These are phyloP conservation scores for Scaptodrosophila lebanonensis DNA, from an alignment of 1,140 invertebrate species.

Conservation along the genomic window DNA sequence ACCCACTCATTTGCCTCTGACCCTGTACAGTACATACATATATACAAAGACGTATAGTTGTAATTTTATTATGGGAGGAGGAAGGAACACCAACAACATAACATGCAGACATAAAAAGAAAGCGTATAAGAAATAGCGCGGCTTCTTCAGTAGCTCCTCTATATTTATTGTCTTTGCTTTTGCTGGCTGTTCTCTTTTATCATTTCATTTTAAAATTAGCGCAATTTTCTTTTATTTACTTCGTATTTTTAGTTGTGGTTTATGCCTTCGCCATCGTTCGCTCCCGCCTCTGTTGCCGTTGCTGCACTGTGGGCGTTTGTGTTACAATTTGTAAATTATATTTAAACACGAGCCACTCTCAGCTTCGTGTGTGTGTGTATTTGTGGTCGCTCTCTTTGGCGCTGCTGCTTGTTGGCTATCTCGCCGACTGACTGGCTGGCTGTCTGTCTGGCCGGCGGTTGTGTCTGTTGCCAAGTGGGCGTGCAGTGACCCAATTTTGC, in stretches of 20 bases:
- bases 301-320: conserved; percentile 34
- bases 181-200: conserved; percentile 2
- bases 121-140: not conserved
- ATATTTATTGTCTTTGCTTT: conserved; percentile 1
- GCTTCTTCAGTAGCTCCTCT: conserved; percentile 9
- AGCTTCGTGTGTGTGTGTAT: no score
- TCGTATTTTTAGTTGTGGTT: conserved; percentile 65
- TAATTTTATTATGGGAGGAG: conserved; percentile 16
- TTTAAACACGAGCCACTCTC: conserved; percentile 50
- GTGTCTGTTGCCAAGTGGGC: conserved; percentile 63
- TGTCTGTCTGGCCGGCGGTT: conserved; percentile 24
- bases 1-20: conserved; percentile 25
- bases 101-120: conserved; percentile 1
- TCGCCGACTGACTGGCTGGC: conserved; percentile 4
- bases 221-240: conserved; percentile 49
- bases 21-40: conserved; percentile 56
- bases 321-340: conserved; percentile 69
- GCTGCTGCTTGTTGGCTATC: no score
- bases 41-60: no score
- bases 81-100: conserved; percentile 7
- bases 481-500: conserved; percentile 70
- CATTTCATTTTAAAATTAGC: conserved; percentile 59
- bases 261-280: conserved; percentile 13
- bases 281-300: conserved; percentile 10
- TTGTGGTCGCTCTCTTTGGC: no score